Conservation (phyloP, 2,797 vertebrate genomes). For the Anguilla pacifica region DNA sequence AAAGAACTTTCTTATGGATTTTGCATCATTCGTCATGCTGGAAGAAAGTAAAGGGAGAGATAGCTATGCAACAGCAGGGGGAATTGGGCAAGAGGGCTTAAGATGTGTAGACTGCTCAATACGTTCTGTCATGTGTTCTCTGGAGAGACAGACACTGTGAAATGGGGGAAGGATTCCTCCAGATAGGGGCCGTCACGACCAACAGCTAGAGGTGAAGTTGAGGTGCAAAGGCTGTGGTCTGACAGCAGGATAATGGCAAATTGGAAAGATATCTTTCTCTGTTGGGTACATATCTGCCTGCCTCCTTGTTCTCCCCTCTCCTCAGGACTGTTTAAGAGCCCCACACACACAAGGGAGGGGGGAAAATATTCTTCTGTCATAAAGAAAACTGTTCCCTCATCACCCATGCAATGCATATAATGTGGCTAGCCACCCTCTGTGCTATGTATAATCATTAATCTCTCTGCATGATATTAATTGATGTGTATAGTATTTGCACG, state of each 20-base stretch:
- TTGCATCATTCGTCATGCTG: slow-evolving; percentile 56
- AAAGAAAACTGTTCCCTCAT: slow-evolving; percentile 16
- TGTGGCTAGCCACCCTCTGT: slow-evolving; percentile 50
- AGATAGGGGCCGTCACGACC: slow-evolving; percentile 45
- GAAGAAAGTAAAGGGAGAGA: slow-evolving; percentile 49
- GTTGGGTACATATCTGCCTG: slow-evolving; percentile 46
- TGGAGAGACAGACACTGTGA: slow-evolving; percentile 43
- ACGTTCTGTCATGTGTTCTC: slow-evolving; percentile 63
- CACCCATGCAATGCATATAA: slow-evolving; percentile 44
- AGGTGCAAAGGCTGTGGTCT: slow-evolving; percentile 50
- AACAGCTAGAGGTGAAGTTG: slow-evolving; percentile 52
- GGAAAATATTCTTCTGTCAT: slow-evolving; percentile 23
- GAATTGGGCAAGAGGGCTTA: slow-evolving; percentile 33
- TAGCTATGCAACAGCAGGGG: slow-evolving; percentile 3
- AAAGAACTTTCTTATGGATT: slow-evolving; percentile 66
- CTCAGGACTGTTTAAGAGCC: slow-evolving; percentile 41
- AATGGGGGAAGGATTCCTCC: slow-evolving; percentile 25
- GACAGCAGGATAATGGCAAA: slow-evolving; percentile 54
- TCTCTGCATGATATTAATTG: neutral
- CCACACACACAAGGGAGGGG: neutral
- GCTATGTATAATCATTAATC: slow-evolving; percentile 38
- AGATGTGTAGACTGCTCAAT: slow-evolving; percentile 51
- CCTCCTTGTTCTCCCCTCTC: slow-evolving; percentile 25
- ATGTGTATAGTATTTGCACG: neutral
- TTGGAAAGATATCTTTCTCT: slow-evolving; percentile 41